Base-by-base conservation (phyloP, 2,113 vertebrate species). In the Silurus meridionalis region DNA sequence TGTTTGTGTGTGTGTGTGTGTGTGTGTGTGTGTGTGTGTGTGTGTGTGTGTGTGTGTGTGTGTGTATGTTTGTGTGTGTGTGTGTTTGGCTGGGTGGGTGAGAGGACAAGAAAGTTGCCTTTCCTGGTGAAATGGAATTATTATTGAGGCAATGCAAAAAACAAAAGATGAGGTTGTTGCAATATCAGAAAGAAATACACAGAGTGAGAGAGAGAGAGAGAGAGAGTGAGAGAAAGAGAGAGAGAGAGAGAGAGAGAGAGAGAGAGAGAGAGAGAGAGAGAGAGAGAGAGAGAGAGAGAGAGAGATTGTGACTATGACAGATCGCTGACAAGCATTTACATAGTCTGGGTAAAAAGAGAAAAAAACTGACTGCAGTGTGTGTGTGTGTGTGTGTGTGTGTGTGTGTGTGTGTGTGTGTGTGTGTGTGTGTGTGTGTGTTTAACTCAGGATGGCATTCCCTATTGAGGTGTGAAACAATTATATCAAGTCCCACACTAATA, bases 321-420 rank as follows among this genome's bases (percentile, higher is more conserved):
- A 77, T 67, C 6, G 13, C 48, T 79, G 72, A 77, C 71, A 85
- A 63, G n/a, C n/a, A 46, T 79, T 57, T 80, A 67, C 61, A 53
- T 53, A 75, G 46, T 15, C 17, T 37, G 9, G 25, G 25, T 7
- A n/a, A n/a, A n/a, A n/a, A n/a, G n/a, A 46, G 61, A 25, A 64
- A 63, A 63, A 66, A 8, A 37, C 28, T n/a, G 7, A 74, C 55
- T 83, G 82, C 17, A 19, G 23, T 83, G 82, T 72, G 64, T 23
- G 74, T 53, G 9, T 75, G 72, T 23, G 72, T 53, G 71, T 77
- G 55, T 75, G 69, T 74, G 19, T 28, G 50, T 69, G 48, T 28
- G n/a, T 69, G 63, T 63, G 80, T 64, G 23, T 66, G 37, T 66
- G 15, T 66, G 23, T 66, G 63, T 25, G 25, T 71, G 67, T 46